These are phyloP conservation scores for Apistogramma diplotaenia DNA, from an alignment of 2,113 vertebrate genomes.

Conservation along the genomic window DNA sequence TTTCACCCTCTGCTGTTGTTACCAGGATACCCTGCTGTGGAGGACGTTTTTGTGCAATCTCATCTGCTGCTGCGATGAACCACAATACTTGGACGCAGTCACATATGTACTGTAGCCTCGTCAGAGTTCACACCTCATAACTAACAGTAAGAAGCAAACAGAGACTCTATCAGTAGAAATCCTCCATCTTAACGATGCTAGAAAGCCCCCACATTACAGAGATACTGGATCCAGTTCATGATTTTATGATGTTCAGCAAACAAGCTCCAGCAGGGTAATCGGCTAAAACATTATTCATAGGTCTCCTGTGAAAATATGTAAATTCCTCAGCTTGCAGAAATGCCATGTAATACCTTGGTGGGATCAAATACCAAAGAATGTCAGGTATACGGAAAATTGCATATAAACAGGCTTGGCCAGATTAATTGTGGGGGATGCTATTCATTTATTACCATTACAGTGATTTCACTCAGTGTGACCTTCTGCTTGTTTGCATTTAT, in stretches of 20 bases:
- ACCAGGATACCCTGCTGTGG: not conserved
- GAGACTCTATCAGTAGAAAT: not conserved
- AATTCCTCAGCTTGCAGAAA: conserved; percentile 35
- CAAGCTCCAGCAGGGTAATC: conserved; percentile 29
- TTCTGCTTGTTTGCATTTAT: not conserved
- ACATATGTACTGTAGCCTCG: not conserved
- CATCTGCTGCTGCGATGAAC: not conserved
- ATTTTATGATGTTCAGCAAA: conserved; percentile 30
- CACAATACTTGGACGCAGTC: not conserved
- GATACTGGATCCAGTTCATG: not conserved
- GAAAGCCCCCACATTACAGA: not conserved
- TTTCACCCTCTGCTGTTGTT: not conserved
- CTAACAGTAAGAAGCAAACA: not conserved
- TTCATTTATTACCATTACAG: not conserved
- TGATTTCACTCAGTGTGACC: not conserved
- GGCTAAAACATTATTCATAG: conserved; percentile 29
- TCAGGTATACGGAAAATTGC: conserved; percentile 22
- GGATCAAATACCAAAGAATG: not conserved
- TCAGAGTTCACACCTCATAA: not conserved
- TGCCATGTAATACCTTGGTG: conserved; percentile 35
- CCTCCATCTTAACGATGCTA: not conserved
- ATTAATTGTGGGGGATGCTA: not conserved
- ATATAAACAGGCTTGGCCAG: not conserved
- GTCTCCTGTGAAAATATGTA: conserved; percentile 42
- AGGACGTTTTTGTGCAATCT: not conserved